Conservation (phyloP, 2,888 invertebrate genomes). For the Gortyna flavago region DNA sequence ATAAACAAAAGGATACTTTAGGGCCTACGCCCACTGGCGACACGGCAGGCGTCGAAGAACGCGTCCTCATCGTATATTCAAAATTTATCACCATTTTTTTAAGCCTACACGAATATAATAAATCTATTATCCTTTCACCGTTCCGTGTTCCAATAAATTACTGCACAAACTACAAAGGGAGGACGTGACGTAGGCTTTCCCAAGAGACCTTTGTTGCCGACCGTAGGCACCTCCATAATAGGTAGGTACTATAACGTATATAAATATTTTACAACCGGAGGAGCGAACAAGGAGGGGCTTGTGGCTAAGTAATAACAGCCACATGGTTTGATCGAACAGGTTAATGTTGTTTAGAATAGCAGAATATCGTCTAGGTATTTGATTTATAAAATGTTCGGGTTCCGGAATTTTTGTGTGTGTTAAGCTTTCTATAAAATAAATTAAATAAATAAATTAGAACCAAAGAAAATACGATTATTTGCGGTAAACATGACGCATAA, state of each 20-base stretch:
- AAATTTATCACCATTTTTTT: background rate
- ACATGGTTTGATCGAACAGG: too few species aligned
- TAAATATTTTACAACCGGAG: constrained; percentile 26
- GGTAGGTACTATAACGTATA: background rate
- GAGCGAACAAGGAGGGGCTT: background rate
- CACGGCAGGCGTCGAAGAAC: too few species aligned
- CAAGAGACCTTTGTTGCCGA: constrained; percentile 6
- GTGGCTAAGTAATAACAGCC: too few species aligned
- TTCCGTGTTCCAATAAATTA: constrained; percentile 13
- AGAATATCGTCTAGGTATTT: too few species aligned
- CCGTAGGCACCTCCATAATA: background rate
- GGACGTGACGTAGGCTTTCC: constrained; percentile 17
- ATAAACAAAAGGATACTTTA: too few species aligned
- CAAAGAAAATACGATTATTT: too few species aligned
- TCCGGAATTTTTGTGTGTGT: too few species aligned
- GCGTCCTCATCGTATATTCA: background rate
- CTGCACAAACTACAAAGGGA: constrained; percentile 19
- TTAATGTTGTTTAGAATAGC: too few species aligned
- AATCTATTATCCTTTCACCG: background rate
- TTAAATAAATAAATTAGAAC: background rate
- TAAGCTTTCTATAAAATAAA: too few species aligned
- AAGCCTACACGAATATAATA: background rate
- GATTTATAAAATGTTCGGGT: too few species aligned
- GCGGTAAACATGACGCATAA: too few species aligned
- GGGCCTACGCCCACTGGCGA: background rate